phyloP scores from a whole-genome alignment of 2,888 invertebrate genomes.

The Lamproptera curius region DNA sequence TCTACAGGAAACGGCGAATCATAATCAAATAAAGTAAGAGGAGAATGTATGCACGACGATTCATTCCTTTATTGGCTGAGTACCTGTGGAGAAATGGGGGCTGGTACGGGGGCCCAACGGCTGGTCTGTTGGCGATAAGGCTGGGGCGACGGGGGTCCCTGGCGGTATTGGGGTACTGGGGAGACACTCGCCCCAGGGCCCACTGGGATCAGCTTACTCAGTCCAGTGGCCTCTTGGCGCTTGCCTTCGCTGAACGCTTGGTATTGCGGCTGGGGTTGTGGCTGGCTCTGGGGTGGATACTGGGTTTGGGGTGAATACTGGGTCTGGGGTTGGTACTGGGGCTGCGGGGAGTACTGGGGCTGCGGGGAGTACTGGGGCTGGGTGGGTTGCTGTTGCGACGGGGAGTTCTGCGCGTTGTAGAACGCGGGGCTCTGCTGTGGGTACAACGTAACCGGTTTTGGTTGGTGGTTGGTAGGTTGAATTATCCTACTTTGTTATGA shows the following conservation, averaged over 20 bases:
- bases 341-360: constrained; percentile 21
- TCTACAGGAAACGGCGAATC: no score
- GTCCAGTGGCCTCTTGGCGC: constrained; percentile 58
- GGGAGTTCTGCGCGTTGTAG: constrained; percentile 69
- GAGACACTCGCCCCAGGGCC: constrained; percentile 56
- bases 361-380: constrained; percentile 16
- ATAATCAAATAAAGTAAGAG: constrained; percentile 9
- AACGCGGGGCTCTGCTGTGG: constrained; percentile 66
- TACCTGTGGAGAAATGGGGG: constrained; percentile 73
- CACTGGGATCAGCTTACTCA: constrained; percentile 69
- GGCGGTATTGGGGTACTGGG: constrained; percentile 46
- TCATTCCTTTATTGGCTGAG: constrained; percentile 24
- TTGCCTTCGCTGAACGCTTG: constrained; percentile 55
- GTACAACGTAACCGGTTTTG: constrained; percentile 29
- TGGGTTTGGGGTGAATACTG: constrained; percentile 26
- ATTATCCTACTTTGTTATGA: no score
- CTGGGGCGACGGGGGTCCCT: constrained; percentile 60
- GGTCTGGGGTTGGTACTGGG: constrained; percentile 25
- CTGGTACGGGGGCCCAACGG: constrained; percentile 72
- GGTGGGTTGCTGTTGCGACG: constrained; percentile 37
- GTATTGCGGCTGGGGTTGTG: constrained; percentile 37
- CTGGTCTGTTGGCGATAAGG: constrained; percentile 59
- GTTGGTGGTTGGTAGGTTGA: not conserved
- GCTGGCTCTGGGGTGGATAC: constrained; percentile 28
- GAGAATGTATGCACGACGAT: constrained; percentile 15